phyloP scores from a whole-genome alignment of 2,888 invertebrate species.

The Dicycla oo region DNA sequence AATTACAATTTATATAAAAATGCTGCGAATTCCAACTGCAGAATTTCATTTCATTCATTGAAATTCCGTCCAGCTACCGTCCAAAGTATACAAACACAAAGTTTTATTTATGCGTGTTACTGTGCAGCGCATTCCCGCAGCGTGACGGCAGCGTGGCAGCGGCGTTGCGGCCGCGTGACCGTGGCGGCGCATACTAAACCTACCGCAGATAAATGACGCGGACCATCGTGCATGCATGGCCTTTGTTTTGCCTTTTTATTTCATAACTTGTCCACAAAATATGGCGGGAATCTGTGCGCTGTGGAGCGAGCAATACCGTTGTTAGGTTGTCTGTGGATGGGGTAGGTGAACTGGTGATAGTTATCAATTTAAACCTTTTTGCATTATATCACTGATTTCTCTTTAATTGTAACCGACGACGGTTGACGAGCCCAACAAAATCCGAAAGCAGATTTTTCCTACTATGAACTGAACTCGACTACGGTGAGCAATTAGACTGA shows the following conservation, averaged over 20 bases:
- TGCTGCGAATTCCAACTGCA: constrained; percentile 43
- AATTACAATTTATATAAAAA: constrained; percentile 45
- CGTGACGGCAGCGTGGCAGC: constrained; percentile 47
- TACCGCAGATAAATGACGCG: constrained; percentile 61
- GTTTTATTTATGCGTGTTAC: constrained; percentile 61
- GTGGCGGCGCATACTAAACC: constrained; percentile 56
- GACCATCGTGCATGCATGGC: constrained; percentile 50
- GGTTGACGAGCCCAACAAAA: not conserved
- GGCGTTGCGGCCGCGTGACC: constrained; percentile 45
- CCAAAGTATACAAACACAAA: constrained; percentile 54
- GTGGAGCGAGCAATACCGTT: constrained; percentile 28
- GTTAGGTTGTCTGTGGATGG: constrained; percentile 12
- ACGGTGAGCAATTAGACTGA: not conserved
- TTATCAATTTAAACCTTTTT: not conserved
- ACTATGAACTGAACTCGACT: not conserved
- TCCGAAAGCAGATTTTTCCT: not conserved
- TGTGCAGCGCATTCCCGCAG: constrained; percentile 37
- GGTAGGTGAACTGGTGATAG: not conserved
- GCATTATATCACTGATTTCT: not conserved
- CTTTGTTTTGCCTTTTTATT: constrained; percentile 54
- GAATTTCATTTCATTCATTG: constrained; percentile 61
- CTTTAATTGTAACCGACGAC: constrained; percentile 1
- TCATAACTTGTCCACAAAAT: constrained; percentile 58
- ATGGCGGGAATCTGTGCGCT: constrained; percentile 44
- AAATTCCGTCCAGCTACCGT: constrained; percentile 53